phyloP scores from a whole-genome alignment of 2,888 invertebrate genomes.

The Brachylomia viminalis region DNA sequence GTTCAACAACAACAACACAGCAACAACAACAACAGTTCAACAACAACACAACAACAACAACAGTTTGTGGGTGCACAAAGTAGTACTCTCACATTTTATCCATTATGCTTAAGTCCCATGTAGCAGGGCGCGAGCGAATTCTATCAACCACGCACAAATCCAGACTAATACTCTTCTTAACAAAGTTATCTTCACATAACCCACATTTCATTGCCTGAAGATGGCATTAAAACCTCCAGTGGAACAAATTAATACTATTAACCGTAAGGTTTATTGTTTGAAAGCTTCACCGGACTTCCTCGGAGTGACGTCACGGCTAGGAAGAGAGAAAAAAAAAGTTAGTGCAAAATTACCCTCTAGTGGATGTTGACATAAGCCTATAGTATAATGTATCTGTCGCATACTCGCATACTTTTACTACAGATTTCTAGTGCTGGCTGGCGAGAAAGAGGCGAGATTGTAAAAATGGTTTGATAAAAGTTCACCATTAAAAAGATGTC shows the following conservation, averaged over 20 bases:
- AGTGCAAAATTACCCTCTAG: conserved; percentile 16
- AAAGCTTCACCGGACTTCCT: conserved; percentile 46
- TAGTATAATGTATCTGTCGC: conserved; percentile 19
- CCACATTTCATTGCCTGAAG: not conserved
- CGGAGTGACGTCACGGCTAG: conserved; percentile 30
- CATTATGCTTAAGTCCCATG: not conserved
- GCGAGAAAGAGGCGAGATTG: conserved; percentile 8
- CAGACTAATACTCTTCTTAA: not conserved
- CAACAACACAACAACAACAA: too few relatives aligned
- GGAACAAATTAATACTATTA: conserved; percentile 18
- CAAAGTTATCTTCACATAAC: too few relatives aligned
- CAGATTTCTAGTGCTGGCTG: not conserved
- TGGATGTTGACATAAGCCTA: conserved; percentile 35
- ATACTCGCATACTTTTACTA: not conserved
- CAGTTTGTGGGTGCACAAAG: not conserved
- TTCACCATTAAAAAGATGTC: not conserved
- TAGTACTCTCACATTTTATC: not conserved
- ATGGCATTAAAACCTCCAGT: not conserved
- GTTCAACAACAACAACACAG: too few relatives aligned
- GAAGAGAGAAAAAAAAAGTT: conserved; percentile 31
- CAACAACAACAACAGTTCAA: too few relatives aligned
- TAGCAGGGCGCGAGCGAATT: not conserved
- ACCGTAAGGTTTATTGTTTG: conserved; percentile 24
- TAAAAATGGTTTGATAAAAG: not conserved
- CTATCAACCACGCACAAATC: not conserved